These are phyloP conservation scores for Anas flavirostris DNA, from an alignment of 2,797 vertebrate genomes.

Conservation along the genomic window DNA sequence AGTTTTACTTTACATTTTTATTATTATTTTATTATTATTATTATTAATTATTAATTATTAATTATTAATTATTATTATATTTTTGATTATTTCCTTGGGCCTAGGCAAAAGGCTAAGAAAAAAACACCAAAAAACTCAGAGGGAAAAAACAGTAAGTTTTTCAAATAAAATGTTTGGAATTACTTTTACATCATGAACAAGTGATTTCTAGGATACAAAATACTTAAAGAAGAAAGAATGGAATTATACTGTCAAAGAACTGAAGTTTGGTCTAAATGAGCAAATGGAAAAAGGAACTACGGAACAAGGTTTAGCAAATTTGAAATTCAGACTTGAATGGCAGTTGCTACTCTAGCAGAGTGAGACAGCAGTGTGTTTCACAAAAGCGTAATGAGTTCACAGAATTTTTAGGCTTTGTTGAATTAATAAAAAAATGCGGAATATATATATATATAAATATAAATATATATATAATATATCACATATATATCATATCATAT, in stretches of 20 bases:
- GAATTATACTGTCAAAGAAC: neutral
- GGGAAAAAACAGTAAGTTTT: neutral
- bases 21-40: too few species aligned
- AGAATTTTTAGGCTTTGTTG: neutral
- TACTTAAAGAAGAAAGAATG: neutral
- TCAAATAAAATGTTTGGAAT: neutral
- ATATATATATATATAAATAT: neutral
- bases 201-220: neutral
- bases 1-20: neutral
- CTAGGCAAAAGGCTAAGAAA: neutral
- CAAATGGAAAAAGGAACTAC: neutral
- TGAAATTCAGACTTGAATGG: neutral
- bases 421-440: fast-evolving
- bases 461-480: too few species aligned
- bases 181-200: neutral
- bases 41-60: too few species aligned
- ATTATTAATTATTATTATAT: neutral
- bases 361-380: neutral
- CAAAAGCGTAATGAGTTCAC: neutral
- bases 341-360: neutral
- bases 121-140: neutral
- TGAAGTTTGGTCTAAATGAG: neutral
- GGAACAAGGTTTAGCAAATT: neutral
- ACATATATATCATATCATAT: too few species aligned
- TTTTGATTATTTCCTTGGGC: neutral